Percentiles rank a stretch among this genome's conserved stretches.
These are phyloP conservation scores for Enteromius thamalakanensis DNA, from an alignment of 2,797 vertebrate genomes.

Conservation along the genomic window DNA sequence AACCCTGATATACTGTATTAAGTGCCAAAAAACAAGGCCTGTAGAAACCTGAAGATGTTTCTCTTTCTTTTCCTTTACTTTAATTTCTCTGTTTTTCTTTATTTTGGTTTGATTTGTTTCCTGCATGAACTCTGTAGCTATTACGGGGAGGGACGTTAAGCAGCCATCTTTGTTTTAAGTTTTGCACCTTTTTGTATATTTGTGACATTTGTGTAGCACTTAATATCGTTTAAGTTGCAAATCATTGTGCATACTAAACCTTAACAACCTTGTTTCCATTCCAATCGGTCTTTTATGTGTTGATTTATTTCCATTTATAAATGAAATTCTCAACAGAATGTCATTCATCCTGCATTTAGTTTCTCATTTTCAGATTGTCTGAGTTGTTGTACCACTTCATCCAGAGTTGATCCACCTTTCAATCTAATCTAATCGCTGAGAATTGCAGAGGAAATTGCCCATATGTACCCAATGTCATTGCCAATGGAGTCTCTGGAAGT, in stretches of 20 bases:
- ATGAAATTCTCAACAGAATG: constrained; percentile 23
- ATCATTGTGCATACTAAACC: constrained; percentile 69
- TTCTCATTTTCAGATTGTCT: constrained; percentile 73
- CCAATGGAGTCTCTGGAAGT: constrained; percentile 26
- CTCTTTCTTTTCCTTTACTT: constrained; percentile 36
- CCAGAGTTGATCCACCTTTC: constrained; percentile 83
- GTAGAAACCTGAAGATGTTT: constrained; percentile 38
- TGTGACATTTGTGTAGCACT: constrained; percentile 66
- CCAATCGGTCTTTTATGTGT: constrained; percentile 52
- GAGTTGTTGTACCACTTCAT: constrained; percentile 70
- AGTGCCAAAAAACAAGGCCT: constrained; percentile 17
- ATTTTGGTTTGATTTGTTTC: constrained; percentile 22
- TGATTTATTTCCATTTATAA: constrained; percentile 36
- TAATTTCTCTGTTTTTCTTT: constrained; percentile 12
- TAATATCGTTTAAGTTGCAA: constrained; percentile 70
- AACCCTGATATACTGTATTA: not conserved
- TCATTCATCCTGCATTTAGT: constrained; percentile 72
- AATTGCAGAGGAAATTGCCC: constrained; percentile 55
- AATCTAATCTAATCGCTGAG: constrained; percentile 71
- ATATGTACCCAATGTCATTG: constrained; percentile 14
- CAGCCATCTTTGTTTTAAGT: constrained; percentile 46
- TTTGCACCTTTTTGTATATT: constrained; percentile 61
- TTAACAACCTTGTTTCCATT: constrained; percentile 71
- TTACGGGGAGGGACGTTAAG: constrained; percentile 65
- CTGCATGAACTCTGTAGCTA: constrained; percentile 8